Conservation (phyloP, 2,113 vertebrate species). For the Clupea harengus region DNA sequence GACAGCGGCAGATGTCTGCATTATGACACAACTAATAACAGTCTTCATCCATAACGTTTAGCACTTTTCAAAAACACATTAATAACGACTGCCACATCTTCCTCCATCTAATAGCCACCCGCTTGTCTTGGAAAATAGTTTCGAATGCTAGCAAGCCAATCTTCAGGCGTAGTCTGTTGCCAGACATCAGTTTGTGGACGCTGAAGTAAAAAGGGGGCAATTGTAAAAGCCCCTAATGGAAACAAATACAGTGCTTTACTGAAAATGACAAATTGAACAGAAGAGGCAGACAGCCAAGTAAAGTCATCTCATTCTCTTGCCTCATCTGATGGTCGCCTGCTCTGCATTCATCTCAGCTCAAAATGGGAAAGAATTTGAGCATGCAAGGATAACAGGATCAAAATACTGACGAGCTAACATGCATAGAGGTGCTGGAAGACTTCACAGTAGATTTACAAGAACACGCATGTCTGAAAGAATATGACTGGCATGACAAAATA, state of each 20-base stretch:
- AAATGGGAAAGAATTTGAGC: not conserved
- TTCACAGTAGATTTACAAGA: not conserved
- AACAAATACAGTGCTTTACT: not conserved
- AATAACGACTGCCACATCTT: conserved; percentile 7
- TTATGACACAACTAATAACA: conserved; percentile 13
- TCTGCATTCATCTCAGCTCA: not conserved
- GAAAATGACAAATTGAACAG: conserved; percentile 5
- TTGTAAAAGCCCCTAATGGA: not conserved
- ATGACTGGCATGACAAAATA: not conserved
- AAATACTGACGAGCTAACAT: not conserved
- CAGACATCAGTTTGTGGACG: conserved; percentile 9
- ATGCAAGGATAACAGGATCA: not conserved
- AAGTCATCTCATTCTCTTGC: not conserved
- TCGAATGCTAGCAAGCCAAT: not conserved
- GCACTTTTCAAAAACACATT: not conserved
- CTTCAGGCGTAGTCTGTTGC: not conserved
- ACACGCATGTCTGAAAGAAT: not conserved
- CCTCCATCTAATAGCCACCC: not conserved
- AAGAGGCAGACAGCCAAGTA: not conserved
- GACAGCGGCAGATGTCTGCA: conserved; percentile 7
- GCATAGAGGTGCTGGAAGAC: not conserved
- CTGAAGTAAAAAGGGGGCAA: not conserved
- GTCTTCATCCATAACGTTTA: conserved; percentile 3
- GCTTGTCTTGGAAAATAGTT: not conserved
- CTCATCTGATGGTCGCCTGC: not conserved